Evolutionary conservation across 2,888 invertebrate genomes (phyloP), one percentile per base, ranked within the genome.

Genomic region (Drosophila subquinaria): DNA sequence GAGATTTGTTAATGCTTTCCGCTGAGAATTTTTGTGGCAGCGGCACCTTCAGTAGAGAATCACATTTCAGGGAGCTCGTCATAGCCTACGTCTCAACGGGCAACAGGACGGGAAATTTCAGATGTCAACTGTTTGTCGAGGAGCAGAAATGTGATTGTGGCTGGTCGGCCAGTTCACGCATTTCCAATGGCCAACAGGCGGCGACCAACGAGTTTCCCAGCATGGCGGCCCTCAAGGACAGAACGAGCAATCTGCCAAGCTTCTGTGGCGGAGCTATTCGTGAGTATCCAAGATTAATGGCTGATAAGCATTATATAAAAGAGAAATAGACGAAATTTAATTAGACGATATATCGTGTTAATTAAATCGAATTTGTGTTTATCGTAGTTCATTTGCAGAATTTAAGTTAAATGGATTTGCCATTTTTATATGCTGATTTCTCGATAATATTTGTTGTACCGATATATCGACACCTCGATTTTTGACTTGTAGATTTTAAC

Each of bases 181-280:
- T 95, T 69, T 94, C 94, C 0, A 94, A 94, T 35, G 95, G 95
- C 0, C 63, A 81, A 2, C 92, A 94, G 48, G 93, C 95, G 0
- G 92, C 92, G 0, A 80, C 93, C 0, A 94, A 95, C 78, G 95
- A 95, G 80, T 95, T 91, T 87, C 94, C 95, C 0, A 93, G 94
- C 81, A 94, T 95, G 94, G 94, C 93, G 0, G 94, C 92, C 0
- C 67, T 95, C 0, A 80, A 72, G 56, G 82, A 90, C 66, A 45
- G 17, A 4, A 42, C 66, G 20, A 3, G 2, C 13, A 74, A 15
- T 5, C n/a, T 60, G 5, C 20, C 72, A 0, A 63, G 93, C 1
- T 92, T 92, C 70, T 94, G 95, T 80, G 94, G 94, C 0, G 93
- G 92, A 1, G 79, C 91, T 2, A 94, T 95, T 50, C 93, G 93